Evolutionary conservation across 2,797 vertebrate species (phyloP), one percentile per base, ranked within the genome.

Genomic region (Mustela erminea): DNA sequence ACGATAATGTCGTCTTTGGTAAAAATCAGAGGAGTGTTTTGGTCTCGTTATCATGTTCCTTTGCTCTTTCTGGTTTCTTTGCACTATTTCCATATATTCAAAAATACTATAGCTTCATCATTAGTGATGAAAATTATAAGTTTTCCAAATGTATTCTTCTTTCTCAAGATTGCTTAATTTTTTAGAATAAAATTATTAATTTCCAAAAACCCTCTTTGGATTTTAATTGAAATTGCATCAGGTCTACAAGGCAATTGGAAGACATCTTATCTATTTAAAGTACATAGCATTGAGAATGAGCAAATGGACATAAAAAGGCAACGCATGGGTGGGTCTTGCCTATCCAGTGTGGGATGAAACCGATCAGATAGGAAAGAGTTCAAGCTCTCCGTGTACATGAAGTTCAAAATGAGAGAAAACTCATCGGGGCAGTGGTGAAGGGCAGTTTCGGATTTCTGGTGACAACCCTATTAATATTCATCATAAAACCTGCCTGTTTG

Each of bases 401-500:
- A 23, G 43, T 54, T 43, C 43, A n/a, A n/a, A 64, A 54, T 4
- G 25, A 1, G 27, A 0, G 10, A 32, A 62, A 64, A 15, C 11
- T n/a, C 27, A 38, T 66, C 13, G 10, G 58, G 9, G 7, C 9
- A 20, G 32, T 27, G 32, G 32, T 14, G 15, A 52, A 14, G 17
- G 4, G 0, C 10, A 38, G 11, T 17, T 14, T 41, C 15, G 5
- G 72, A 1, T 54, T n/a, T 14, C 18, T 70, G 1, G 0, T 5
- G 18, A 46, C 7, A 29, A 17, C 3, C 32, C 25, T 27, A 7
- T 66, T 12, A 38, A 2, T 64, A 21, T 7, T 70, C 70, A n/a
- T 15, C 27, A 32, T 38, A 46, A 94, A n/a, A 1, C 7, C 29
- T 70, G n/a, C 38, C 25, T 84, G 32, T 54, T 49, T 75, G 7